These are phyloP conservation scores for Schizaphis graminum DNA, from an alignment of 2,888 invertebrate genomes.

Conservation along the genomic window DNA sequence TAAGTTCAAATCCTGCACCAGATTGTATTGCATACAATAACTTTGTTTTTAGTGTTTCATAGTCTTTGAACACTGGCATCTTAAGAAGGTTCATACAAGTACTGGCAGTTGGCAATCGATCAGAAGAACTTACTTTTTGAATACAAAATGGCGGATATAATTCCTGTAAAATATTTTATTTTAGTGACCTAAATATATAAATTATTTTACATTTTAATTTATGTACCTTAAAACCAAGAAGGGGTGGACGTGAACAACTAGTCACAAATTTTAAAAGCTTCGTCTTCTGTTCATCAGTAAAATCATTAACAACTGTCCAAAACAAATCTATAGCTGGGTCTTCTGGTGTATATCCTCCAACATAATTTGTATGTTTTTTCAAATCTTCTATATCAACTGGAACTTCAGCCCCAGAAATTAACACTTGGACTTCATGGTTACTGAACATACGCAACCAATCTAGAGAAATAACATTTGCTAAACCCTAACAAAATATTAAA, in stretches of 20 bases:
- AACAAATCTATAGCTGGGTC: slow-evolving; percentile 90
- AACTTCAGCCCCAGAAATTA: slow-evolving; percentile 96
- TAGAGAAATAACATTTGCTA: slow-evolving; percentile 90
- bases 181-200: not conserved
- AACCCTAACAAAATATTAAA: slow-evolving; percentile 74
- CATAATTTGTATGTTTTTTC: slow-evolving; percentile 86
- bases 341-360: slow-evolving; percentile 84
- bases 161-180: slow-evolving; percentile 76
- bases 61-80: slow-evolving; percentile 89
- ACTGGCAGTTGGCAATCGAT: slow-evolving; percentile 94
- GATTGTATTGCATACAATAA: slow-evolving; percentile 94
- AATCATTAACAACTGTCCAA: slow-evolving; percentile 89
- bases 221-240: slow-evolving; percentile 93
- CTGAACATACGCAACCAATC: slow-evolving; percentile 97
- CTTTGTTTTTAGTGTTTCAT: slow-evolving; percentile 83
- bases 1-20: slow-evolving; percentile 95
- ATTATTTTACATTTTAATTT: slow-evolving; percentile 58
- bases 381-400: slow-evolving; percentile 94
- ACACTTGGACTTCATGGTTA: slow-evolving; percentile 92
- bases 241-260: slow-evolving; percentile 95
- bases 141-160: slow-evolving; percentile 96
- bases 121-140: slow-evolving; percentile 90
- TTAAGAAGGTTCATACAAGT: slow-evolving; percentile 99
- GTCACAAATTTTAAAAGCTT: slow-evolving; percentile 97
- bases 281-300: slow-evolving; percentile 86